Evolutionary conservation across 1,140 invertebrate genomes (phyloP), one percentile per base, ranked within the genome.

Genomic region (Drosophila biarmipes): DNA sequence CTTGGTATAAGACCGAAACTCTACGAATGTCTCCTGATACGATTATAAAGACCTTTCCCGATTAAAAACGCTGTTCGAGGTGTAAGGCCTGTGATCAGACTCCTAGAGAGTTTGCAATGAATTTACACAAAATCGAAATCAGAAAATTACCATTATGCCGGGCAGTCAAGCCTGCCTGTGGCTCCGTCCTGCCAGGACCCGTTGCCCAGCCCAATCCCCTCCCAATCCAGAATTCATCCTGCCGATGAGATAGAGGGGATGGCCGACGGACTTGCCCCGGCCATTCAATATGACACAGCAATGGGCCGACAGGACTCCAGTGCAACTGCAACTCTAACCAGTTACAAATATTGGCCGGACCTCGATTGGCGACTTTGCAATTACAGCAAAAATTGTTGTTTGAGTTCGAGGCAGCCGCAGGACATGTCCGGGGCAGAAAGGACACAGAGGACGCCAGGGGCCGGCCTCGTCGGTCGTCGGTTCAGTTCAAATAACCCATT

Each of bases 61-160:
- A 11, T 11, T 10, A 15, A 12, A 5, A 0, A 15, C 2, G 15
- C n/a, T 42, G 12, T 63, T 19, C 10, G 1, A 27, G 63, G 63
- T 67, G 63, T 52, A 21, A 37, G 51, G 45, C 56, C 56, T 55
- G 34, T 37, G 48, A 37, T 24, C 63, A 55, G 62, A 55, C 51
- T 66, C 45, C 53, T 37, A 29, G 57, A 49, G 58, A 73, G 81
- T 67, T 63, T 73, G 84, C 84, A 82, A 89, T 87, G 82, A 87
- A 87, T 87, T 87, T 89, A 87, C 82, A 87, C 82, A 87, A 87
- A 87, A 87, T 87, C 82, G 82, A 87, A 87, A 87, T 87, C 82
- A 79, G 82, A 87, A 87, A 87, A 87, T 87, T 87, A 89, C 82
- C 82, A 87, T 87, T 87, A 87, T 82, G 84, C 75, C 56, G 46